Percentiles rank a stretch among this genome's conserved stretches.
Evolutionary conservation across 2,888 invertebrate species (phyloP).

Genomic region (Ectropis crepuscularia): DNA sequence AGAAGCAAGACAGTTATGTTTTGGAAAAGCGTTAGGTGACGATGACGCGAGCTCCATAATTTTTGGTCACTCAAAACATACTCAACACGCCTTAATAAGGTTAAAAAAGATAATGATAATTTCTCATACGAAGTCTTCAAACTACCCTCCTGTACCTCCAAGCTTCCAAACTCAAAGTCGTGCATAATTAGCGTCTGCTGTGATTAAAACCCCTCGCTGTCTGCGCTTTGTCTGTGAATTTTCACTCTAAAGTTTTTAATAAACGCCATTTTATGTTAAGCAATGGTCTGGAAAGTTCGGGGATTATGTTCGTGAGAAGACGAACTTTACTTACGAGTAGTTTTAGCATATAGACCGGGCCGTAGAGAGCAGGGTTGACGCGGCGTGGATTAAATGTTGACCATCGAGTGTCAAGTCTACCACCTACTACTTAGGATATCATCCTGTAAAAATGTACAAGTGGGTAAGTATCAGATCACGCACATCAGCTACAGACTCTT

Average conservation of each 20-base stretch:
- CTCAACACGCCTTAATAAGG: too few relatives aligned
- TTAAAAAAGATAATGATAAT: background rate
- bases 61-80: too few relatives aligned
- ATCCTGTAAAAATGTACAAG: too few relatives aligned
- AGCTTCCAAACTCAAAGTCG: constrained; percentile 32
- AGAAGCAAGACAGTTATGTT: too few relatives aligned
- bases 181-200: constrained; percentile 42
- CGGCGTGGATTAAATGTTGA: too few relatives aligned
- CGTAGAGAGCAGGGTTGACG: constrained; percentile 13
- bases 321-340: background rate
- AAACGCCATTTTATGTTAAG: constrained; percentile 25
- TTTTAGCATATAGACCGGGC: background rate
- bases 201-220: constrained; percentile 41
- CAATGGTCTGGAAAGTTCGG: constrained; percentile 22
- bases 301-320: constrained; percentile 5
- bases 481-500: too few relatives aligned
- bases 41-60: too few relatives aligned
- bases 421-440: too few relatives aligned
- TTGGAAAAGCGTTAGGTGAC: too few relatives aligned
- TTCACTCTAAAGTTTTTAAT: constrained; percentile 43
- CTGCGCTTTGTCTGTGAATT: constrained; percentile 37
- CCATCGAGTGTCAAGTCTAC: too few relatives aligned
- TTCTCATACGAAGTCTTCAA: background rate
- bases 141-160: constrained; percentile 12
- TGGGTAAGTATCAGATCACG: too few relatives aligned